Evolutionary conservation across 2,113 vertebrate species (phyloP).

Genomic region (Coturnix japonica): DNA sequence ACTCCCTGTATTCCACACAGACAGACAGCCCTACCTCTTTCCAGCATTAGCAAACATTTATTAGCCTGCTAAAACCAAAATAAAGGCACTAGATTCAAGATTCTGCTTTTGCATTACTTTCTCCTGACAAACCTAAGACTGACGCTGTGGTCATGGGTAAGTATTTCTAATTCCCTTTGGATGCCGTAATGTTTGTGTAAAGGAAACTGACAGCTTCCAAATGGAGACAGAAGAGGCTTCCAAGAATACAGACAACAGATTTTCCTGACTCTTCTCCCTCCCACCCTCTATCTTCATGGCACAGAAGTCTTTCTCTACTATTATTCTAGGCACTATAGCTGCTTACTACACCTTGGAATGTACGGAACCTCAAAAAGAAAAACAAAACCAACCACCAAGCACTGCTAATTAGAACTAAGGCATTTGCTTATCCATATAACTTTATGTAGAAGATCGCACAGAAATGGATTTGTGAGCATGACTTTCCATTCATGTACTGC

Average conservation of each 20-base stretch:
- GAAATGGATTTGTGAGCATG: conserved; percentile 28
- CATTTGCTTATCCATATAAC: conserved; percentile 41
- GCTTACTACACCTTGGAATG: conserved; percentile 33
- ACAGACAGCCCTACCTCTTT: neutral
- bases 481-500: neutral
- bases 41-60: conserved; percentile 37
- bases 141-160: conserved; percentile 55
- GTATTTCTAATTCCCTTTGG: conserved; percentile 61
- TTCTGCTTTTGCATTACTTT: conserved; percentile 35
- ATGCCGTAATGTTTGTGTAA: conserved; percentile 66
- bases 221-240: conserved; percentile 43
- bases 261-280: conserved; percentile 12
- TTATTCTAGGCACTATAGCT: conserved; percentile 28
- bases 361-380: conserved; percentile 16
- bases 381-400: neutral
- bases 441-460: conserved; percentile 26
- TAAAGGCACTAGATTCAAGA: neutral
- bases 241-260: conserved; percentile 57
- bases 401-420: conserved; percentile 42
- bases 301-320: neutral
- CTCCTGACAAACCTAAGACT: conserved; percentile 40
- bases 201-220: conserved; percentile 60
- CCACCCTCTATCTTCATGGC: neutral
- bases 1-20: conserved; percentile 37
- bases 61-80: conserved; percentile 8